Percentiles rank a stretch among this genome's conserved stretches.
Evolutionary conservation across 1,140 invertebrate species (phyloP).

Genomic region (Ceratosolen solmsi): DNA sequence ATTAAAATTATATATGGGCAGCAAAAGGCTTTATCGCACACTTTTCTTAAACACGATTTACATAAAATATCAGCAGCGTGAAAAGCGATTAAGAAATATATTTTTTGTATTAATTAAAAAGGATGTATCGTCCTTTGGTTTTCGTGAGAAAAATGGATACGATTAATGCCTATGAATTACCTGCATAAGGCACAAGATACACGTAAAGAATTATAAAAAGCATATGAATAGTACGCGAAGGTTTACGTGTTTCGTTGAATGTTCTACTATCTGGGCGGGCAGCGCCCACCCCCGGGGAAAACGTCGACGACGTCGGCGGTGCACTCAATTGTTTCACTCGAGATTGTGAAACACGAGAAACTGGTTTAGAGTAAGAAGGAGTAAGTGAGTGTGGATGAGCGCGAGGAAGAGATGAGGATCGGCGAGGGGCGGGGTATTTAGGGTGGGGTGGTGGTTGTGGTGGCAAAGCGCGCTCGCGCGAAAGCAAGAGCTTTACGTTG

Average conservation of each 20-base stretch:
- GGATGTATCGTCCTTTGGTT: too few species aligned
- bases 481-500: constrained; percentile 56
- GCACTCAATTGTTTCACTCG: constrained; percentile 67
- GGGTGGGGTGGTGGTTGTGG: too few species aligned
- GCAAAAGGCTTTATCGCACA: too few species aligned
- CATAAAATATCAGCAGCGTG: too few species aligned
- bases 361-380: constrained; percentile 57
- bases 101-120: too few species aligned
- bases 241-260: constrained; percentile 14
- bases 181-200: too few species aligned
- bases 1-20: too few species aligned
- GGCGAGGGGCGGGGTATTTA: not conserved
- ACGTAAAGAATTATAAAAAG: not conserved
- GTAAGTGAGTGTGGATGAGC: not conserved
- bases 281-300: constrained; percentile 52
- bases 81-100: too few species aligned
- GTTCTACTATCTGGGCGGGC: constrained; percentile 25
- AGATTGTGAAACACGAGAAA: constrained; percentile 68
- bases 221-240: constrained; percentile 7
- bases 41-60: too few species aligned
- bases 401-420: not conserved
- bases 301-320: constrained; percentile 51
- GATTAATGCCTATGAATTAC: too few species aligned
- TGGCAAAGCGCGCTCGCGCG: not conserved
- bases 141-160: too few species aligned